Evolutionary conservation across 2,113 vertebrate species (phyloP).

Genomic region (Catharus fuscescens): DNA sequence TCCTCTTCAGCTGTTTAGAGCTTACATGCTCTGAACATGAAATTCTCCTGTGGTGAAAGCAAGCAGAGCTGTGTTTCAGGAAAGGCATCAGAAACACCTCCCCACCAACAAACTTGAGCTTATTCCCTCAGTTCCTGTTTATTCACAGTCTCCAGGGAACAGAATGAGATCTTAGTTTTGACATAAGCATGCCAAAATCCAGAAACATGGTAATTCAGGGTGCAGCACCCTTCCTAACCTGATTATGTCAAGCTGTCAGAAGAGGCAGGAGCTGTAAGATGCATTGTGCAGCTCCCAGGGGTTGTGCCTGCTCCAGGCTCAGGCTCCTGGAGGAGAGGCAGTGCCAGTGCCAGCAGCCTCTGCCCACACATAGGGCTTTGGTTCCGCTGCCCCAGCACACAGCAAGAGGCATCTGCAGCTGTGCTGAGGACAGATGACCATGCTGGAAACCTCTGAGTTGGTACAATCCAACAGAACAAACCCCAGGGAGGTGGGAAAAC

Average conservation of each 20-base stretch:
- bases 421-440: background rate
- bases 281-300: background rate
- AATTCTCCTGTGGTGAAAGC: background rate
- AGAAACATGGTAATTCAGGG: background rate
- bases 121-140: background rate
- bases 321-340: background rate
- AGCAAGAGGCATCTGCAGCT: rapidly evolving
- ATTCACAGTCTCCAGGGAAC: background rate
- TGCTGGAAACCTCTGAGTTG: rapidly evolving
- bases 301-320: background rate
- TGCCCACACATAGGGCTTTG: rapidly evolving
- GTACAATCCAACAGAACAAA: background rate
- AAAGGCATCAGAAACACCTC: background rate
- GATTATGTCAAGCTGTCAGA: background rate
- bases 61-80: background rate
- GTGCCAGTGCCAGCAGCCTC: background rate
- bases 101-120: background rate
- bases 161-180: background rate
- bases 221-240: background rate
- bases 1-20: background rate
- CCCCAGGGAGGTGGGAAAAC: background rate
- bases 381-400: background rate
- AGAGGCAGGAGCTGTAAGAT: background rate
- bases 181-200: background rate
- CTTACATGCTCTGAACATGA: background rate